Base-by-base conservation (phyloP, 2,113 vertebrate genomes). In the Gadus macrocephalus region DNA sequence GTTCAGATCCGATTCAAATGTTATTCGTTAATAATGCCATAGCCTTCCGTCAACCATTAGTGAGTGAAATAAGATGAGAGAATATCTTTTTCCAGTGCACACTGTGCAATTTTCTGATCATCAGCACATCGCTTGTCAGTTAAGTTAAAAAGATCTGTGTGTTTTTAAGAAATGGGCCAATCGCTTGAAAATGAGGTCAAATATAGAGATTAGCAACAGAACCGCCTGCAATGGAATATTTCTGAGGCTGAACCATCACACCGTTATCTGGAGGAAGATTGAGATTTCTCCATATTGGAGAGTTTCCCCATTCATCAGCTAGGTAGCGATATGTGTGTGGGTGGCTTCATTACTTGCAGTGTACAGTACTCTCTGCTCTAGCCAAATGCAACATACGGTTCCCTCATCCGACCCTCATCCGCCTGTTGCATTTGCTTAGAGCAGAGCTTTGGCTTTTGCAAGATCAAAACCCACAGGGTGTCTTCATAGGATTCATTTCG, bases 311-410 rank as follows among this genome's bases (percentile, higher is more conserved):
- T 64, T 62, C 73, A 59, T 76, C 80, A 81, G 67, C 78, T 77
- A 78, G 64, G 68, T 69, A 77, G 80, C 82, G 82, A 87, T 77
- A 74, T 62, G 73, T 63, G 28, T 66, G 87, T 82, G 75, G 85
- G 89, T 69, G 81, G 79, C 82, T 75, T 70, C 60, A 0, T 62
- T 67, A 58, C 60, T 74, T 12, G 11, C 70, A 22, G 81, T 79
- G 71, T 76, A 83, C 81, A 74, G 75, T 77, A 88, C 83, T 82
- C 73, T 28, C 77, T 81, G 15, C 56, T 80, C 71, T 35, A 65
- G 83, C 85, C 78, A 86, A 83, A 85, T 71, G 66, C 63, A 83
- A 74, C 60, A 12, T 42, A 66, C 58, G 19, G 55, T 67, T 42
- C 62, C 71, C 69, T 38, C 81, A 78, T 87, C 80, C 83, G 31